Conservation (phyloP, 2,113 vertebrate genomes). For the Murina feae region DNA sequence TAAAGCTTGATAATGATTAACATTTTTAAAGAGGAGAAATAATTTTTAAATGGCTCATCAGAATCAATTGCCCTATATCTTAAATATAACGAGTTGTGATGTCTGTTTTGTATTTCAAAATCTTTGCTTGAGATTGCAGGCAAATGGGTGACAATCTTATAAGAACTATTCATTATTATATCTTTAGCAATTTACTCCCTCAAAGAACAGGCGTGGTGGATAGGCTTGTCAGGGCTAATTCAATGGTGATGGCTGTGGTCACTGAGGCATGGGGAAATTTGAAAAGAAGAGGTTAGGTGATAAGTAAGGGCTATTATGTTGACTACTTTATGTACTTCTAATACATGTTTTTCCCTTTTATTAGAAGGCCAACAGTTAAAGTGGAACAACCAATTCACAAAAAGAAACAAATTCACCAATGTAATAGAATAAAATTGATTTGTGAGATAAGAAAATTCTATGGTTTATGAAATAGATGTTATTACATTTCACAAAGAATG, state of each 20-base stretch:
- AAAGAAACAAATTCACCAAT: constrained; percentile 55
- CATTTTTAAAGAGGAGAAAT: neutral
- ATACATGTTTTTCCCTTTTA: constrained; percentile 72
- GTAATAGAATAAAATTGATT: constrained; percentile 72
- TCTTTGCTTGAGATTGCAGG: neutral
- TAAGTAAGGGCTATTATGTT: constrained; percentile 77
- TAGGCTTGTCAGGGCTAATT: constrained; percentile 69
- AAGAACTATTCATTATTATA: constrained; percentile 52
- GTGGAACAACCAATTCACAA: constrained; percentile 56
- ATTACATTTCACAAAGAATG: constrained; percentile 68
- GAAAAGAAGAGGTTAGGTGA: constrained; percentile 75
- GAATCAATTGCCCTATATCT: neutral
- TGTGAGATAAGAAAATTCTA: constrained; percentile 58
- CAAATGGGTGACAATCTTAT: constrained; percentile 27
- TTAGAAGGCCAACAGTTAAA: constrained; percentile 75
- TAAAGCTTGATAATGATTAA: neutral
- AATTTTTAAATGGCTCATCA: neutral
- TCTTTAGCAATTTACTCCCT: neutral
- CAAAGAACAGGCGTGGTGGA: constrained; percentile 47
- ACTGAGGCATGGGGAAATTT: constrained; percentile 64
- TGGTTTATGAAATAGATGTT: constrained; percentile 74
- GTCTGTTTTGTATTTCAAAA: neutral
- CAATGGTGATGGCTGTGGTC: constrained; percentile 54
- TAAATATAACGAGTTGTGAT: neutral
- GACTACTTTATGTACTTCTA: constrained; percentile 77